Percentiles rank a stretch among this genome's conserved stretches.
phyloP scores from a whole-genome alignment of 2,888 invertebrate species.

The Pantelozetes paolii region DNA sequence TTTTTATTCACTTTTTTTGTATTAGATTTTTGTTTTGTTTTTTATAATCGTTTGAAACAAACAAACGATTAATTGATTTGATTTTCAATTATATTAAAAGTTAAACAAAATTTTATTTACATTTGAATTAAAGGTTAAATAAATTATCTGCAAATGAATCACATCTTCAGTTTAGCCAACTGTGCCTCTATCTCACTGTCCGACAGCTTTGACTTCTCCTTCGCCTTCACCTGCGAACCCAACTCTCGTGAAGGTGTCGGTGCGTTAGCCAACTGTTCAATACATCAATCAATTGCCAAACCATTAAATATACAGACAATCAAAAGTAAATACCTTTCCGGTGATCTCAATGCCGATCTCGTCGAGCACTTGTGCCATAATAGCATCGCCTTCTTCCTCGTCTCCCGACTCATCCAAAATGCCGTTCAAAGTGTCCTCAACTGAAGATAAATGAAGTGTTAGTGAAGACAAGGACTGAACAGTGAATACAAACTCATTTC shows the following conservation, averaged over 20 bases:
- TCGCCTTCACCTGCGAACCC: neutral
- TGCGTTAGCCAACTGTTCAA: constrained; percentile 1
- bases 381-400: constrained; percentile 78
- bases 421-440: constrained; percentile 84
- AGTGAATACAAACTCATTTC: constrained; percentile 72
- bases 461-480: constrained; percentile 44
- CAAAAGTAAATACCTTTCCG: constrained; percentile 37
- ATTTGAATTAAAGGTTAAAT: too few relatives aligned
- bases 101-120: too few relatives aligned
- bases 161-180: constrained; percentile 51
- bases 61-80: too few relatives aligned
- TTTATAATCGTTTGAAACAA: too few relatives aligned
- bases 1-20: too few relatives aligned
- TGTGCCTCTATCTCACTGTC: constrained; percentile 55
- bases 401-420: constrained; percentile 83
- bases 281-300: neutral
- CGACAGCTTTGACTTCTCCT: constrained; percentile 45
- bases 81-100: too few relatives aligned
- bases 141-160: neutral
- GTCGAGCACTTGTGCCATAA: constrained; percentile 86
- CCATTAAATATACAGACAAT: too few relatives aligned
- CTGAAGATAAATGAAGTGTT: constrained; percentile 57
- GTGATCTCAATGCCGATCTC: constrained; percentile 82
- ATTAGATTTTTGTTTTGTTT: too few relatives aligned
- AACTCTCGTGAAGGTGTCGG: neutral